Evolutionary conservation across 2,797 vertebrate species (phyloP), one percentile per base, ranked within the genome.

Genomic region (Hephaestus fuliginosus): DNA sequence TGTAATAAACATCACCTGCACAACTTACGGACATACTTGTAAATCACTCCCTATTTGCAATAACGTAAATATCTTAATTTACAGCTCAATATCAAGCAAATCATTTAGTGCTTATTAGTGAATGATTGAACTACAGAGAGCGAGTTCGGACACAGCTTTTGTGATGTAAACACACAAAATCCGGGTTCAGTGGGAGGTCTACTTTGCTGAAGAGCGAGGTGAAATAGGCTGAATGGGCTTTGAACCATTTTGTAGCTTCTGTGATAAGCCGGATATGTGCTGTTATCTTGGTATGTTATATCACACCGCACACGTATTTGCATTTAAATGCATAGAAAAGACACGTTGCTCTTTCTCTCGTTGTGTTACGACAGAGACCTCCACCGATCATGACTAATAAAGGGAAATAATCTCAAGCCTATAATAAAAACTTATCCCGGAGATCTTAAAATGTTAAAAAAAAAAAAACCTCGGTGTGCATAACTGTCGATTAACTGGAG

Each of bases 381-480:
- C 25, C 20, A 43, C 1, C 18, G 20, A 20, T 28, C 49, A 48
- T 43, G 12, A 66, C 43, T 25, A 25, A 25, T 25, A 25, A 25
- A 1, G 70, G 12, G 43, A 68, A 82, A 75, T 30, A 22, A 51
- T 61, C 53, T 30, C 20, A 56, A 36, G 49, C 36, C 30, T 49
- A 56, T 46, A 33, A 63, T 30, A 64, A 39, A 66, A 70, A 49
- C 6, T 15, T 25, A 13, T 10, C 15, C 51, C 20, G 52, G 30
- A 48, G 7, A 51, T 25, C 8, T 43, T 15, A 17, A 25, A 25
- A 25, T 25, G 25, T 25, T 1, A 25, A 25, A 25, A 25, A 25
- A 25, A 25, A 25, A 25, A 25, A 25, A 25, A 25, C 25, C 25
- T 25, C 25, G 25, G 25, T 25, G 25, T 5, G 43, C 20, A 28